phyloP scores from a whole-genome alignment of 35 echinoderm and acorn worm genomes.

The Apostichopus japonicus region DNA sequence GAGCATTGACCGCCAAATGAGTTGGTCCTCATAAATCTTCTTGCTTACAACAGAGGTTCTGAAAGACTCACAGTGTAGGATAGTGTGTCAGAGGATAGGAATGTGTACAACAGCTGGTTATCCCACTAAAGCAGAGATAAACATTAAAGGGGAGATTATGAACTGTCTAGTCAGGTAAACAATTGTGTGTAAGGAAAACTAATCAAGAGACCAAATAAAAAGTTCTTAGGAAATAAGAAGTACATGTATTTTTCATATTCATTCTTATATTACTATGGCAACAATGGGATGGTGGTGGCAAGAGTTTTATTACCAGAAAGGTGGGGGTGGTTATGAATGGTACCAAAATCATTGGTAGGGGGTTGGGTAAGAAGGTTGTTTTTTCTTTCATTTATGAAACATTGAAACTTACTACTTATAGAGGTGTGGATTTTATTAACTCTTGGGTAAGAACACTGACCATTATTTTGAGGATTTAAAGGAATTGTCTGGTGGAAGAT shows the following conservation, averaged over 20 bases:
- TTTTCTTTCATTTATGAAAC: too few relatives aligned
- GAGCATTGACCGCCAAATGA: constrained; percentile 43
- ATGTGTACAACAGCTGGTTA: constrained; percentile 33
- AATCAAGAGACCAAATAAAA: not conserved
- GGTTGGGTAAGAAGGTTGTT: too few relatives aligned
- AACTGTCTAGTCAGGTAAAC: not conserved
- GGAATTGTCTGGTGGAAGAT: too few relatives aligned
- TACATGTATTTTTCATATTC: not conserved
- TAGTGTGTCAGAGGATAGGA: constrained; percentile 43
- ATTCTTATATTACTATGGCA: too few relatives aligned
- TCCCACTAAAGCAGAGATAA: constrained; percentile 10
- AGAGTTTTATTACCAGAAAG: too few relatives aligned
- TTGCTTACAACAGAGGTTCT: not conserved
- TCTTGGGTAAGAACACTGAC: too few relatives aligned
- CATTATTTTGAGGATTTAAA: too few relatives aligned
- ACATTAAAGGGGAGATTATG: constrained; percentile 31
- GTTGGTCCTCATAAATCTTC: constrained; percentile 34
- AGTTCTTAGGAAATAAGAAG: not conserved
- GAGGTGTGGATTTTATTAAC: too few relatives aligned
- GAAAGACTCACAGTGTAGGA: not conserved
- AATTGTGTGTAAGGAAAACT: not conserved
- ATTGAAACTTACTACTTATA: too few relatives aligned
- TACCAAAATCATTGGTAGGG: too few relatives aligned
- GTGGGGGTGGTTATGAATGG: too few relatives aligned
- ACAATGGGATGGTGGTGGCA: too few relatives aligned